Percentiles rank a stretch among this genome's conserved stretches.
Conservation (phyloP, 2,113 vertebrate genomes). For the Miniopterus natalensis region DNA sequence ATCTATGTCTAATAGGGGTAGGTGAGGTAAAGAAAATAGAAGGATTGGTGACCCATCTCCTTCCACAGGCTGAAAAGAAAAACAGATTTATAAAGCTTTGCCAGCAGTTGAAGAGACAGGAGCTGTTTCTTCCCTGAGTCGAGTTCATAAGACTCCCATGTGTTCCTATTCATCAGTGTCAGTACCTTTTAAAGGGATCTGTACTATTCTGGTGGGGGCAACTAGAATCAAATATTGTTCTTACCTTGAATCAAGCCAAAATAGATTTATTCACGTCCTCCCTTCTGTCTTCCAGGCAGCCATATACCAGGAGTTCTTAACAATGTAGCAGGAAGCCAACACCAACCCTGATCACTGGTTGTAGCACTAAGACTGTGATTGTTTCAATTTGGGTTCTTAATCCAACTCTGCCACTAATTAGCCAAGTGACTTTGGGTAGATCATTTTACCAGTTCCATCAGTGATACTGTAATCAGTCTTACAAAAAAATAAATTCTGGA, state of each 20-base stretch:
- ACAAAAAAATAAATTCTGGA: neutral
- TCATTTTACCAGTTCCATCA: neutral
- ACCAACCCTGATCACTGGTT: neutral
- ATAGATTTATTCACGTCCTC: constrained; percentile 42
- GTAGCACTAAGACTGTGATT: neutral
- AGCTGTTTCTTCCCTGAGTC: constrained; percentile 37
- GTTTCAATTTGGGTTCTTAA: neutral
- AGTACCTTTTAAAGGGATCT: constrained; percentile 5
- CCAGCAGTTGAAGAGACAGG: constrained; percentile 74
- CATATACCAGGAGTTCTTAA: neutral
- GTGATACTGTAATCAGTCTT: neutral
- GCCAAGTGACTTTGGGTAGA: neutral
- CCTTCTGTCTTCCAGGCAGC: neutral
- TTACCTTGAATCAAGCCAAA: constrained; percentile 32
- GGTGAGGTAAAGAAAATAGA: constrained; percentile 49
- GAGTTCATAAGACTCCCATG: neutral
- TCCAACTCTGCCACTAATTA: neutral
- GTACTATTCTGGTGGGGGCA: neutral
- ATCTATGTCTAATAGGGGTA: constrained; percentile 68
- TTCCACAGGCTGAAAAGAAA: constrained; percentile 62
- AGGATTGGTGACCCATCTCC: constrained; percentile 71
- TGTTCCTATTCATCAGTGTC: neutral
- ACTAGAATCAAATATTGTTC: neutral
- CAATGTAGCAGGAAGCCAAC: neutral
- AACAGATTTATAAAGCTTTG: constrained; percentile 68